A percentile compares a stretch with the other conserved stretches of the same genome.
These are phyloP conservation scores for Nannoperca obscura DNA, from an alignment of 2,797 vertebrate species.

Conservation along the genomic window DNA sequence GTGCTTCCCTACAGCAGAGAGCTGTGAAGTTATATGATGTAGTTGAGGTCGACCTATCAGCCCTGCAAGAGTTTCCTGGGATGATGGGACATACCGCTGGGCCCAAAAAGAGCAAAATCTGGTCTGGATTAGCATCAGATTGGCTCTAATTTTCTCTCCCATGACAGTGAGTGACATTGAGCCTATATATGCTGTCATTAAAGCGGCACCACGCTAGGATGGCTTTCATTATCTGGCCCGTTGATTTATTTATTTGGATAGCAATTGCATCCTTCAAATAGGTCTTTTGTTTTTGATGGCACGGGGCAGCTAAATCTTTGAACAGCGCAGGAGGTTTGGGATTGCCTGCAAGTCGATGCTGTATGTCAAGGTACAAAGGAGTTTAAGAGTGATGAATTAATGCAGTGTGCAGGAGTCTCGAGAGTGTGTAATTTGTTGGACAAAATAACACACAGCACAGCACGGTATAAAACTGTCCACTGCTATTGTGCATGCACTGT, in stretches of 20 bases:
- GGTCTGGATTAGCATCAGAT: constrained; percentile 80
- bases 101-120: constrained; percentile 67
- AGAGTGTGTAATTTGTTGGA: constrained; percentile 43
- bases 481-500: constrained; percentile 56
- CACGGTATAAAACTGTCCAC: constrained; percentile 29
- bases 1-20: constrained; percentile 36
- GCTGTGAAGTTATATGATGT: constrained; percentile 47
- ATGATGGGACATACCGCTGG: constrained; percentile 51
- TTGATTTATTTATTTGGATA: constrained; percentile 83
- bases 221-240: constrained; percentile 79
- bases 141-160: constrained; percentile 79
- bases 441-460: constrained; percentile 32
- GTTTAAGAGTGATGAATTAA: constrained; percentile 24
- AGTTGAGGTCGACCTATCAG: constrained; percentile 48
- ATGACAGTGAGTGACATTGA: constrained; percentile 79
- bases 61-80: constrained; percentile 53
- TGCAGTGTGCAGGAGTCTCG: constrained; percentile 31
- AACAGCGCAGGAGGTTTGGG: constrained; percentile 54
- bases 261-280: constrained; percentile 72
- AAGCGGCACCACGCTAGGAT: constrained; percentile 70
- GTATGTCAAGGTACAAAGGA: constrained; percentile 51
- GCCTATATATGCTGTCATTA: constrained; percentile 77
- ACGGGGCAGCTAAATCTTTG: constrained; percentile 55
- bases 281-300: constrained; percentile 56
- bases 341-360: constrained; percentile 29